Percentiles rank a stretch among this genome's conserved stretches.
phyloP scores from a whole-genome alignment of 2,113 vertebrate species.

The Psammodynastes pulverulentus region DNA sequence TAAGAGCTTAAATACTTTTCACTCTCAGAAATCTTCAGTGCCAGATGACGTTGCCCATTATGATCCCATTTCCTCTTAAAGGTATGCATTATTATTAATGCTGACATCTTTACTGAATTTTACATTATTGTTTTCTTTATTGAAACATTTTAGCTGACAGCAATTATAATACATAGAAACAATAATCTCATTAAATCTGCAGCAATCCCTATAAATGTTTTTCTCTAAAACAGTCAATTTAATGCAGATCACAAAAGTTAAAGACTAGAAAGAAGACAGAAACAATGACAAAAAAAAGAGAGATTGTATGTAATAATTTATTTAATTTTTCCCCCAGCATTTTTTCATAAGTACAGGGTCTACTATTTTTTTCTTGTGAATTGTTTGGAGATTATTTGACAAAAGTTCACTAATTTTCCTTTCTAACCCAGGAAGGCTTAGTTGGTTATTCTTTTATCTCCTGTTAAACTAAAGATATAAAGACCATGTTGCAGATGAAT shows the following conservation, averaged over 20 bases:
- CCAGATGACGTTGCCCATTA: constrained; percentile 38
- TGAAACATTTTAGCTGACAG: background rate
- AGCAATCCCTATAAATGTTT: background rate
- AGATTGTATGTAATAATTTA: background rate
- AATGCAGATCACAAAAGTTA: background rate
- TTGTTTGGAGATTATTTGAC: background rate
- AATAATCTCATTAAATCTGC: background rate
- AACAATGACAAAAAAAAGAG: background rate
- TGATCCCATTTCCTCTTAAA: constrained; percentile 22
- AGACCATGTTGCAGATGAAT: background rate
- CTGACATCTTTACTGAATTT: background rate
- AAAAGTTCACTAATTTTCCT: background rate
- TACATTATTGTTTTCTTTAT: background rate
- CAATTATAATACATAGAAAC: background rate
- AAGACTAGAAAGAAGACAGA: background rate
- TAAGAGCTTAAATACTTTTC: constrained; percentile 50
- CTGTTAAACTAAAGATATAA: background rate
- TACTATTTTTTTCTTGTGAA: background rate
- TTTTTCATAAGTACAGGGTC: background rate
- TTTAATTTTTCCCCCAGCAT: background rate
- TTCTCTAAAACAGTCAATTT: background rate
- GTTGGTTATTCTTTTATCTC: background rate
- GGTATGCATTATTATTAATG: constrained; percentile 45
- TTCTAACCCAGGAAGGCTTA: background rate
- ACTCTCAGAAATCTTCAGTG: constrained; percentile 39